Evolutionary conservation across 2,888 invertebrate species (phyloP).

Genomic region (Nemapogon koenigi): DNA sequence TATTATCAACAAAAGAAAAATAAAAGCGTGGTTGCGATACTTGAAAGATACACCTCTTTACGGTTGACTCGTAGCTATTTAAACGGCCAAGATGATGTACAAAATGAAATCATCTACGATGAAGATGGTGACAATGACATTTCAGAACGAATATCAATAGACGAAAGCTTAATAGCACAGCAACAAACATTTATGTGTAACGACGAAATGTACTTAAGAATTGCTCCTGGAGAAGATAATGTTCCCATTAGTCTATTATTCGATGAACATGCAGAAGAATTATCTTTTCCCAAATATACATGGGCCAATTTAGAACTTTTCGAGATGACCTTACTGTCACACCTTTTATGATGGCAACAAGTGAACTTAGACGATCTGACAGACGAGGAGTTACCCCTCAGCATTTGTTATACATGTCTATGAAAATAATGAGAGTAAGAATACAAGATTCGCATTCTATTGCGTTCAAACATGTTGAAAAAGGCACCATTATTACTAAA

Average conservation of each 20-base stretch:
- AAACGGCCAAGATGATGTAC: conserved; percentile 8
- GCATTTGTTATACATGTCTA: conserved; percentile 19
- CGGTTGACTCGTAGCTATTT: conserved; percentile 15
- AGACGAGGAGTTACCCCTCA: conserved; percentile 19
- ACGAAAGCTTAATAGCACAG: conserved; percentile 19
- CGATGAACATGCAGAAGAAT: conserved; percentile 23
- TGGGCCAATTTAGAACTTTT: conserved; percentile 19
- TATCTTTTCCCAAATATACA: conserved; percentile 22
- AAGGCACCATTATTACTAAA: conserved; percentile 19
- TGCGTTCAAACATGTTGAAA: conserved; percentile 21
- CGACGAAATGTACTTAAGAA: conserved; percentile 18
- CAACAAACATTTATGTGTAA: conserved; percentile 22
- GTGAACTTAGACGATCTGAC: conserved; percentile 19
- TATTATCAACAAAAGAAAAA: conserved; percentile 16
- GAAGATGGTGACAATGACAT: conserved; percentile 15
- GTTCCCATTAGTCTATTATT: conserved; percentile 18
- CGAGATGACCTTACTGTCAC: conserved; percentile 12
- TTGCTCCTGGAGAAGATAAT: conserved; percentile 16
- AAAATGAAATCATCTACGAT: conserved; percentile 15
- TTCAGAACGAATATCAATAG: conserved; percentile 17
- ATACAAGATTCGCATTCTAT: conserved; percentile 11
- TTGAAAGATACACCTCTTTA: conserved; percentile 15
- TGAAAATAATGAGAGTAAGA: conserved; percentile 17
- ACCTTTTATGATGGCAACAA: conserved; percentile 13
- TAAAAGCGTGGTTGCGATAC: conserved; percentile 20